Percentiles rank a stretch among this genome's conserved stretches.
Evolutionary conservation across 2,888 invertebrate species (phyloP).

Genomic region (Melinaea menophilus): DNA sequence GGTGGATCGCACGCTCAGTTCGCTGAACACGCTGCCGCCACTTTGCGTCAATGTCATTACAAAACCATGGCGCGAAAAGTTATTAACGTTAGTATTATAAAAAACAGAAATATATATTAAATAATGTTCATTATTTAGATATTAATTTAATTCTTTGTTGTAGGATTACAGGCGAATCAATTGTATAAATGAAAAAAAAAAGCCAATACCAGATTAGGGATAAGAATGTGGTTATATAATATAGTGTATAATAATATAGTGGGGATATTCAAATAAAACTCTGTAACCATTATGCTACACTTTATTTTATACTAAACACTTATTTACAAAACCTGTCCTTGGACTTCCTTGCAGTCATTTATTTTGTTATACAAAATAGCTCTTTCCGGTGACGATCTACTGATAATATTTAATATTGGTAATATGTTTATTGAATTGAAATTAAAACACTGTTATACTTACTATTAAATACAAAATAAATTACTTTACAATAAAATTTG

Average conservation of each 20-base stretch:
- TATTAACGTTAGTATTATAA: slow-evolving; percentile 43
- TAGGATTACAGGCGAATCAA: slow-evolving; percentile 52
- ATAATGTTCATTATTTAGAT: slow-evolving; percentile 6
- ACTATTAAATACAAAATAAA: slow-evolving; percentile 65
- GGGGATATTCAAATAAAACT: slow-evolving; percentile 46
- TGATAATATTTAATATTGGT: slow-evolving; percentile 25
- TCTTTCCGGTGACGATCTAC: slow-evolving; percentile 36
- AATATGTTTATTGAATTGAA: slow-evolving; percentile 31
- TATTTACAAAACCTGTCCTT: slow-evolving; percentile 68
- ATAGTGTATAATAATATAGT: too few species aligned
- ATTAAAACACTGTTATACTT: slow-evolving; percentile 32
- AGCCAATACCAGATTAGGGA: slow-evolving; percentile 38
- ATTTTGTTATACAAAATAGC: slow-evolving; percentile 38
- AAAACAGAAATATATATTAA: neutral
- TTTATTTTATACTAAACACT: slow-evolving; percentile 66
- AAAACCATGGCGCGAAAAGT: slow-evolving; percentile 49
- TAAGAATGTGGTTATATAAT: slow-evolving; percentile 8
- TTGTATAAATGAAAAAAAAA: slow-evolving; percentile 36
- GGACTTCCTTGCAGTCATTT: slow-evolving; percentile 39
- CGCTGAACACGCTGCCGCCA: slow-evolving; percentile 40
- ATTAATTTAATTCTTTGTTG: slow-evolving; percentile 30
- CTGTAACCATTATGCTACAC: slow-evolving; percentile 71
- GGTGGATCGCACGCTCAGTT: slow-evolving; percentile 42
- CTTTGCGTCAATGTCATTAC: slow-evolving; percentile 43
- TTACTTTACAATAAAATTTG: slow-evolving; percentile 51